phyloP scores from a whole-genome alignment of 2,888 invertebrate species.

The Volucella inflata region DNA sequence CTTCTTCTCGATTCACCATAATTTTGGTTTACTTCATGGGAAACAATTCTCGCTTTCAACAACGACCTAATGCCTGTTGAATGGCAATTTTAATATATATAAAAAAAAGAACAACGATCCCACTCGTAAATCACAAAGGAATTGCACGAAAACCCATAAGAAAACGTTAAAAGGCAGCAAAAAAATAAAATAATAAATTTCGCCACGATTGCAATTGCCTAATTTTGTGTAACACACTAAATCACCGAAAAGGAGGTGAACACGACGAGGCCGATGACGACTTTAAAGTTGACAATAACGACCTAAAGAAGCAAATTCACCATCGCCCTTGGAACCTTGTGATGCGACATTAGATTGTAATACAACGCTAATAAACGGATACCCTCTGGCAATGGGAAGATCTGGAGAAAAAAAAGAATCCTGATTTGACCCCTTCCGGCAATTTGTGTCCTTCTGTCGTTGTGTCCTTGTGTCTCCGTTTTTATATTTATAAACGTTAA shows the following conservation, averaged over 20 bases:
- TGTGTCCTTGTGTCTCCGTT: neutral
- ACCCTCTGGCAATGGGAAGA: constrained; percentile 44
- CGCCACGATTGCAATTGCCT: constrained; percentile 76
- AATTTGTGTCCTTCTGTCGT: constrained; percentile 51
- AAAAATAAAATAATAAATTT: constrained; percentile 78
- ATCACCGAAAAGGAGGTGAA: constrained; percentile 70
- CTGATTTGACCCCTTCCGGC: constrained; percentile 76
- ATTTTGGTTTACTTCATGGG: constrained; percentile 17
- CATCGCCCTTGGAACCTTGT: constrained; percentile 6
- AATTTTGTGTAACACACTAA: constrained; percentile 77
- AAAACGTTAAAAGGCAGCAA: constrained; percentile 62
- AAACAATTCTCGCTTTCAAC: constrained; percentile 31
- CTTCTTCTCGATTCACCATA: no score
- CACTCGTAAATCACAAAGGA: constrained; percentile 70
- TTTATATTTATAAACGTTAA: constrained; percentile 38
- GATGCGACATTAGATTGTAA: constrained; percentile 73
- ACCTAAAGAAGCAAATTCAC: constrained; percentile 27
- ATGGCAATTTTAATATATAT: constrained; percentile 17
- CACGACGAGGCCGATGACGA: constrained; percentile 1
- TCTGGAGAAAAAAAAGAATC: constrained; percentile 57
- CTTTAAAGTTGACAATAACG: no score
- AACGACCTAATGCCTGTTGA: constrained; percentile 14
- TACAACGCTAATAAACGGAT: constrained; percentile 76
- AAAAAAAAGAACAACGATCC: constrained; percentile 44
- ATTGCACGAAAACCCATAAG: constrained; percentile 32